These are phyloP conservation scores for Toxostoma redivivum DNA, from an alignment of 2,113 vertebrate genomes.

Conservation along the genomic window DNA sequence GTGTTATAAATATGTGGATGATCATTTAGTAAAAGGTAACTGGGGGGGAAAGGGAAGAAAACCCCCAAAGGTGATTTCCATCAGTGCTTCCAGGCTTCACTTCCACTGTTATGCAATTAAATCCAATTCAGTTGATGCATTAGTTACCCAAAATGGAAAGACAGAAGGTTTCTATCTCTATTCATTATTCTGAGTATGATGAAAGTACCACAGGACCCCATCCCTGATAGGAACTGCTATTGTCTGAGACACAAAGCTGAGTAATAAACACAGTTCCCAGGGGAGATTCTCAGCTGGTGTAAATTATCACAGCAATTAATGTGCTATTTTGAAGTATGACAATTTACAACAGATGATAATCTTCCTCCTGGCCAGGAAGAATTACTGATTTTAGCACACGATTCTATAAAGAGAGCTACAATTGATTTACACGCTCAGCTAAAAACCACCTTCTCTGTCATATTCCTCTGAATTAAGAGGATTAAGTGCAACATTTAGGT, in stretches of 20 bases:
- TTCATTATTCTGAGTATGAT: not conserved
- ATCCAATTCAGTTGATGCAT: not conserved
- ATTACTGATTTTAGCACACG: not conserved
- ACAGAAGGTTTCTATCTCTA: not conserved
- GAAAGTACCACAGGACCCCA: not conserved
- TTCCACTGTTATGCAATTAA: not conserved
- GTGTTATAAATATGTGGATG: not conserved
- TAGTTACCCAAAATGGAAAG: not conserved
- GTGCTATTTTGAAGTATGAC: constrained; percentile 39
- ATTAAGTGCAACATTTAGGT: not conserved
- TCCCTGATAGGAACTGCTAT: not conserved
- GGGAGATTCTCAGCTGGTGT: constrained; percentile 37
- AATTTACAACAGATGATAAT: constrained; percentile 54
- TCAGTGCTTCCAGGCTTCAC: not conserved
- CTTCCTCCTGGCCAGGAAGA: constrained; percentile 42
- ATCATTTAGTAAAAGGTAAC: not conserved
- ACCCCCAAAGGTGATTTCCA: not conserved
- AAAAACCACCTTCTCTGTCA: not conserved
- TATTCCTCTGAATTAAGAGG: not conserved
- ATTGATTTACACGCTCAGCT: not conserved
- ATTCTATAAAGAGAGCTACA: not conserved
- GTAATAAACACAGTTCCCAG: constrained; percentile 6
- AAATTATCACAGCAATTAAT: constrained; percentile 59
- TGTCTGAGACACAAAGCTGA: constrained; percentile 38
- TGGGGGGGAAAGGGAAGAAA: not conserved